A percentile compares a stretch with the other conserved stretches of the same genome.
Conservation (phyloP, 1,140 invertebrate species). For the Helicoverpa zea region DNA sequence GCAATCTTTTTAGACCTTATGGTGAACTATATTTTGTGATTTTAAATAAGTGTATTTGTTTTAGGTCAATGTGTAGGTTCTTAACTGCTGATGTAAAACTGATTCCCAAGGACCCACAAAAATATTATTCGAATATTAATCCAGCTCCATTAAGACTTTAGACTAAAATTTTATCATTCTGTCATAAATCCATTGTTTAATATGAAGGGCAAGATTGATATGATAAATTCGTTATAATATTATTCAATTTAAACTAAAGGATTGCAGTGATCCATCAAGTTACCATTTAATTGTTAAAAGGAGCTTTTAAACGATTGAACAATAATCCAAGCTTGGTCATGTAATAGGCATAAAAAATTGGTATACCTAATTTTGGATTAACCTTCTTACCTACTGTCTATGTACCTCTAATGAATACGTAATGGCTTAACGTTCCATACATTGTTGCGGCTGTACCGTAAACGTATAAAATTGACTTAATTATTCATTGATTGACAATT, state of each 20-base stretch:
- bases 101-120: too few species aligned
- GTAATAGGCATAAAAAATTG: background rate
- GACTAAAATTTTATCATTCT: background rate
- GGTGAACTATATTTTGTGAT: background rate
- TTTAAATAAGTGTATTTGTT: background rate
- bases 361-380: too few species aligned
- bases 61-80: too few species aligned
- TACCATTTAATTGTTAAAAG: background rate
- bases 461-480: background rate
- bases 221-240: constrained; percentile 23
- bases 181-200: constrained; percentile 1
- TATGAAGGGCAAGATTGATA: constrained; percentile 21
- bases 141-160: background rate
- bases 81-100: too few species aligned
- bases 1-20: background rate
- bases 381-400: background rate
- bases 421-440: too few species aligned
- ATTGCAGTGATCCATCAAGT: constrained; percentile 17
- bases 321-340: too few species aligned
- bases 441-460: background rate
- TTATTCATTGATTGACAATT: constrained; percentile 32
- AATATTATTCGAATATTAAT: background rate
- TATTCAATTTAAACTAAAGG: constrained; percentile 1
- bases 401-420: background rate
- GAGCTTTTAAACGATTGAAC: background rate